These are phyloP conservation scores for Malurus alboscapulatus DNA, from an alignment of 2,113 vertebrate species.

Conservation along the genomic window DNA sequence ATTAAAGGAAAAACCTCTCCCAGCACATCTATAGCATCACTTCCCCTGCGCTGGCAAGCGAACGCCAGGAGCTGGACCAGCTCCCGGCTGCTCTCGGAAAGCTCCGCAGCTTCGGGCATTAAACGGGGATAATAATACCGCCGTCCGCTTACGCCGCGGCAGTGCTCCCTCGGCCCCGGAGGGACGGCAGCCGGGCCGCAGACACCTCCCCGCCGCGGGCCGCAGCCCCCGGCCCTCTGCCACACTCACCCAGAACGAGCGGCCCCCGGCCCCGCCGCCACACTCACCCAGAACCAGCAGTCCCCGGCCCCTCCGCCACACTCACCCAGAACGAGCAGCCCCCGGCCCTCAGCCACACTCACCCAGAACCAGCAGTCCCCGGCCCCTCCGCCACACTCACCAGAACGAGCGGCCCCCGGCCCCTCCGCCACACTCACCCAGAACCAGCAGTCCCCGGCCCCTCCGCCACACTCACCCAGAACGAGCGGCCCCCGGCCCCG, in stretches of 20 bases:
- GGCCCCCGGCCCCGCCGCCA: background rate
- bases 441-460: too few species aligned
- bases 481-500: too few species aligned
- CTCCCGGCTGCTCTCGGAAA: background rate
- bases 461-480: too few species aligned
- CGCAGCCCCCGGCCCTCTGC: background rate
- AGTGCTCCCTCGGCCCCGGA: background rate
- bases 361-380: too few species aligned
- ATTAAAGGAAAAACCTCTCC: background rate
- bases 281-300: conserved; percentile 70
- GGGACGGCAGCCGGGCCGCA: background rate
- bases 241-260: too few species aligned
- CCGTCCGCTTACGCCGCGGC: background rate
- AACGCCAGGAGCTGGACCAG: background rate
- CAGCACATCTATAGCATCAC: accelerated
- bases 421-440: too few species aligned
- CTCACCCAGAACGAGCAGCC: background rate
- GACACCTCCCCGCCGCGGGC: background rate
- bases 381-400: too few species aligned
- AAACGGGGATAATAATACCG: accelerated
- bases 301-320: background rate
- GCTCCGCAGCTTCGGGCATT: background rate
- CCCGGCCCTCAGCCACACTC: background rate
- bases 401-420: too few species aligned
- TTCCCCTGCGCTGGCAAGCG: background rate